Conservation (phyloP, 2,888 invertebrate genomes). For the Himalopsyche tibetana region DNA sequence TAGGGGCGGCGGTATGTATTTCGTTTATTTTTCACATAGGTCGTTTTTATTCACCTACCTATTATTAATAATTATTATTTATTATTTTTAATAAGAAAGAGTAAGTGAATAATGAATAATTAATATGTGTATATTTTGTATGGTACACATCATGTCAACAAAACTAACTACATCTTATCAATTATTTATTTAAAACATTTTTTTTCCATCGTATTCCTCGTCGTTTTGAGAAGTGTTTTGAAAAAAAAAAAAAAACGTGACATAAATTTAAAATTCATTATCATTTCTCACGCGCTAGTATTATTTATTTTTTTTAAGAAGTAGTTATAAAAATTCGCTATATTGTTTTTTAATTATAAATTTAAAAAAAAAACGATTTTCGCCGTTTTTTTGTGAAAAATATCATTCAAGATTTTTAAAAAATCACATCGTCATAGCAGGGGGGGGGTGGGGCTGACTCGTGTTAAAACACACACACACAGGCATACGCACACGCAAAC, state of each 20-base stretch:
- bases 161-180: not conserved
- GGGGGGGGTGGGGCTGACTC: too few species aligned
- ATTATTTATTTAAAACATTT: constrained; percentile 7
- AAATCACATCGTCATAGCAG: too few species aligned
- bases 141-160: constrained; percentile 31
- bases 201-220: not conserved
- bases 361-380: too few species aligned
- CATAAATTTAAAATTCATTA: not conserved
- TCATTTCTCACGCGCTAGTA: not conserved
- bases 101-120: not conserved
- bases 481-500: too few species aligned
- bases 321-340: constrained; percentile 24
- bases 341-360: not conserved
- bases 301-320: not conserved
- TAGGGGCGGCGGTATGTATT: not conserved
- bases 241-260: not conserved
- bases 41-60: not conserved
- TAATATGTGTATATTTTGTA: constrained; percentile 21
- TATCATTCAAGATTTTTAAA: too few species aligned
- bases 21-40: not conserved
- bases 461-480: too few species aligned
- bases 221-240: not conserved
- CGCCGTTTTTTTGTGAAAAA: too few species aligned
- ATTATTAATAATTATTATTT: not conserved
- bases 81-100: not conserved